phyloP scores from a whole-genome alignment of 2,797 vertebrate species.

The Meriones psammophilus region DNA sequence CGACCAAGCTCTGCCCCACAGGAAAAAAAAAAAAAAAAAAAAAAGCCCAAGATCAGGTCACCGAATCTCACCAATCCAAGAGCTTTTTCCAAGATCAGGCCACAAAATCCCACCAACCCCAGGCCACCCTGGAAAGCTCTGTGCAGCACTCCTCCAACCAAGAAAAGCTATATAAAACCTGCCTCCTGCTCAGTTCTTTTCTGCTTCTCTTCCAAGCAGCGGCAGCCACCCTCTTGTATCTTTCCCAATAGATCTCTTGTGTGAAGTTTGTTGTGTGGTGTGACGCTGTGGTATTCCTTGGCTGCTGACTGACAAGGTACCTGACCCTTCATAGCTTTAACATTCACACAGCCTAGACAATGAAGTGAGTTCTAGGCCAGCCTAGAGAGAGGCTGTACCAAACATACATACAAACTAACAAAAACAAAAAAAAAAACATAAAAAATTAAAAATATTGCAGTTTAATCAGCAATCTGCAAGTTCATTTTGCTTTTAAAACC shows the following conservation, averaged over 20 bases:
- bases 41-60: neutral
- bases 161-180: neutral
- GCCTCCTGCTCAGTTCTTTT: neutral
- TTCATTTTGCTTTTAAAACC: neutral
- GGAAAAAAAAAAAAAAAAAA: neutral
- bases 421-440: too few species aligned
- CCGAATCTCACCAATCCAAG: neutral
- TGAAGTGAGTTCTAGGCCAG: neutral
- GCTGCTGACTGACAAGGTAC: neutral
- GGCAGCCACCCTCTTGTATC: too few species aligned
- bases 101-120: neutral
- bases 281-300: neutral
- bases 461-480: neutral
- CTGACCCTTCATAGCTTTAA: neutral
- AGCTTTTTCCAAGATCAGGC: neutral
- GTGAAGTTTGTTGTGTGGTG: neutral
- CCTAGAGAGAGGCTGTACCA: neutral
- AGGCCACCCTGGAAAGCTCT: neutral
- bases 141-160: too few species aligned
- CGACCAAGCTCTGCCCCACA: neutral
- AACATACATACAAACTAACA: neutral
- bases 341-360: neutral
- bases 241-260: neutral
- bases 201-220: too few species aligned
- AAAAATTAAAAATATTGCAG: neutral